Conservation (phyloP, 1,140 invertebrate genomes). For the Drosophila takahashii region DNA sequence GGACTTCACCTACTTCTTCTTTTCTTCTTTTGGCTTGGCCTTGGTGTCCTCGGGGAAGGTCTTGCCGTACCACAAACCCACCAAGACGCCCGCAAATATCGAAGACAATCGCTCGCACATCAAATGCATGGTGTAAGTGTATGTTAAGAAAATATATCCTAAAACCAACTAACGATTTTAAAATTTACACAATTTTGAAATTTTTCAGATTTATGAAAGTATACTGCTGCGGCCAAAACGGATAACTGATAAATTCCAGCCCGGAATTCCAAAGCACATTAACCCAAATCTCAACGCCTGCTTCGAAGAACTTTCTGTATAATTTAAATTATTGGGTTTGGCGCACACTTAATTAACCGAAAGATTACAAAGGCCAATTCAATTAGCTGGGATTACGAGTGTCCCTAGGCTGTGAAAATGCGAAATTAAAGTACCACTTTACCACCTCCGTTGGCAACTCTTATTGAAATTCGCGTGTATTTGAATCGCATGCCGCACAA, state of each 20-base stretch:
- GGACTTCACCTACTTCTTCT: constrained; percentile 12
- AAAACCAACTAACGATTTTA: background rate
- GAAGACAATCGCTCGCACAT: constrained; percentile 68
- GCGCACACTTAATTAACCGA: constrained; percentile 25
- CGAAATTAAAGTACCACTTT: constrained; percentile 17
- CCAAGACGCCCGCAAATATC: constrained; percentile 50
- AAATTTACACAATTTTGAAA: constrained; percentile 7
- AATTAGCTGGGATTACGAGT: constrained; percentile 43
- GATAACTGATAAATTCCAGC: constrained; percentile 16
- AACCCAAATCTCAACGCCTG: constrained; percentile 34
- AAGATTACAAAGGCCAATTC: constrained; percentile 45
- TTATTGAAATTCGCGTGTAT: constrained; percentile 4
- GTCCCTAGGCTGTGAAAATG: constrained; percentile 24
- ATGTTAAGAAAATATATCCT: background rate
- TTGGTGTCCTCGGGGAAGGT: constrained; percentile 46
- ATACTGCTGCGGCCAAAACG: constrained; percentile 13
- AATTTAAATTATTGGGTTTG: background rate
- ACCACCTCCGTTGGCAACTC: background rate
- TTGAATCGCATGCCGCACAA: constrained; percentile 9
- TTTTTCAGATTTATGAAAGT: constrained; percentile 1
- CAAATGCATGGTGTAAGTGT: constrained; percentile 47
- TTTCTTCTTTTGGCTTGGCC: constrained; percentile 34
- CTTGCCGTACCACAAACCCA: constrained; percentile 64
- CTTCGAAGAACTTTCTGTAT: constrained; percentile 4
- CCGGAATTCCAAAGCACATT: background rate